Percentiles rank a stretch among this genome's conserved stretches.
These are phyloP conservation scores for Corydoras maculifer DNA, from an alignment of 2,113 vertebrate species.

Conservation along the genomic window DNA sequence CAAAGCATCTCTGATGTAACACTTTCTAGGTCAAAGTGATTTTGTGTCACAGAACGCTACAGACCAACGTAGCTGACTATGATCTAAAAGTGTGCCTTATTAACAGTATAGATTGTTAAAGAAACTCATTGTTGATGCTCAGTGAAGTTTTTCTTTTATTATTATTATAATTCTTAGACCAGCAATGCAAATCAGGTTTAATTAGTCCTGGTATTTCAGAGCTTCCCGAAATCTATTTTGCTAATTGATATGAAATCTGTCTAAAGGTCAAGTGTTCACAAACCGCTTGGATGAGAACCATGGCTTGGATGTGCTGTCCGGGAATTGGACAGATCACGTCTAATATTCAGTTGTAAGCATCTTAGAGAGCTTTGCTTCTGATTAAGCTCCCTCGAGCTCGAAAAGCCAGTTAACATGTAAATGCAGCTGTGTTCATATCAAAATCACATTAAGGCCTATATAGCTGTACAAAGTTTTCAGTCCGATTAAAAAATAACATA, in stretches of 20 bases:
- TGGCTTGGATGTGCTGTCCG: constrained; percentile 30
- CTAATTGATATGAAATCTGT: constrained; percentile 37
- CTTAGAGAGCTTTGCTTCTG: constrained; percentile 33
- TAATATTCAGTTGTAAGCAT: constrained; percentile 43
- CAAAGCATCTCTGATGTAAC: constrained; percentile 27
- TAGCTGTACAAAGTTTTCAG: constrained; percentile 21
- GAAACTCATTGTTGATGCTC: not conserved
- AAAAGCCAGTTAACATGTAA: constrained; percentile 43
- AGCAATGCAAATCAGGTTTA: constrained; percentile 31
- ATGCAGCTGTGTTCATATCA: constrained; percentile 42
- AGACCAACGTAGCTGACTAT: not conserved
- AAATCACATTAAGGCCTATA: constrained; percentile 31
- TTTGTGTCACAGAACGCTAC: constrained; percentile 3
- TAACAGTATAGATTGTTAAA: not conserved
- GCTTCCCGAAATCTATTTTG: constrained; percentile 28
- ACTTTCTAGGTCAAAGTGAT: constrained; percentile 22
- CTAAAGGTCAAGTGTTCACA: constrained; percentile 49
- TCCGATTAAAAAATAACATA: constrained; percentile 24
- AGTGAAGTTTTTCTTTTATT: not conserved
- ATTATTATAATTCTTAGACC: constrained; percentile 15
- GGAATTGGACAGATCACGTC: constrained; percentile 30
- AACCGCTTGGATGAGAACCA: constrained; percentile 34
- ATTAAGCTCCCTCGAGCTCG: constrained; percentile 42
- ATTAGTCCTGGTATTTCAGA: constrained; percentile 36
- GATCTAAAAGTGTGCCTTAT: not conserved